phyloP scores from a whole-genome alignment of 2,888 invertebrate genomes.

The Leucophenga maculata region DNA sequence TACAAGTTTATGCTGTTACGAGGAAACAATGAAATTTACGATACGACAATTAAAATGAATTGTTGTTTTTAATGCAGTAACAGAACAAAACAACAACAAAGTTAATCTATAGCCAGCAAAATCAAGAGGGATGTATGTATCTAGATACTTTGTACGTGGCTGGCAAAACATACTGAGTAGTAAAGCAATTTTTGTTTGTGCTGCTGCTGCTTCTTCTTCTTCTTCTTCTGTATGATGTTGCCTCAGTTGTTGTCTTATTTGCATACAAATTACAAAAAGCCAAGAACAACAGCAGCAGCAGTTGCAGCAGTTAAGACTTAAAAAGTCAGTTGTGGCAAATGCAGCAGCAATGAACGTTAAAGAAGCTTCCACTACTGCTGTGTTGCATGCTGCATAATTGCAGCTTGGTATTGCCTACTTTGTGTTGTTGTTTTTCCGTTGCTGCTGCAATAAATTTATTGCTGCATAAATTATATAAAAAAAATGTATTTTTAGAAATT shows the following conservation, averaged over 20 bases:
- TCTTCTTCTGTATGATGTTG: no score
- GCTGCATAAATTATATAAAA: conserved; percentile 35
- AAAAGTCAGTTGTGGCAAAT: conserved; percentile 25
- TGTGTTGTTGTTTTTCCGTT: background rate
- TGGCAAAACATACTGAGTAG: no score
- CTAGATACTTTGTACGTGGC: background rate
- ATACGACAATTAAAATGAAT: conserved; percentile 22
- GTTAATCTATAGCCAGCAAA: conserved; percentile 29
- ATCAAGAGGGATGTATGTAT: background rate
- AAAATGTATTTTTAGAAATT: conserved; percentile 8
- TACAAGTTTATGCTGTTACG: no score
- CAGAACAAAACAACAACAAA: conserved; percentile 15
- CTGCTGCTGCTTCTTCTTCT: conserved; percentile 28
- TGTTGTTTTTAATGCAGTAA: conserved; percentile 17
- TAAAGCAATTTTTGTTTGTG: conserved; percentile 16
- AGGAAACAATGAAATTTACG: conserved; percentile 26
- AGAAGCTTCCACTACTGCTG: conserved; percentile 27
- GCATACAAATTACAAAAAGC: conserved; percentile 64
- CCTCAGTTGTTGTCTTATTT: conserved; percentile 48
- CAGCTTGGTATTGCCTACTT: conserved; percentile 43
- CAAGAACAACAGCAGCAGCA: conserved; percentile 43
- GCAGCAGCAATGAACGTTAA: conserved; percentile 1
- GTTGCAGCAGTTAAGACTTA: conserved; percentile 29
- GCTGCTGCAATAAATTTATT: conserved; percentile 8
- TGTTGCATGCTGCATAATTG: conserved; percentile 48